Conservation (phyloP, 2,113 vertebrate species). For the Epinephelus cyanopodus region DNA sequence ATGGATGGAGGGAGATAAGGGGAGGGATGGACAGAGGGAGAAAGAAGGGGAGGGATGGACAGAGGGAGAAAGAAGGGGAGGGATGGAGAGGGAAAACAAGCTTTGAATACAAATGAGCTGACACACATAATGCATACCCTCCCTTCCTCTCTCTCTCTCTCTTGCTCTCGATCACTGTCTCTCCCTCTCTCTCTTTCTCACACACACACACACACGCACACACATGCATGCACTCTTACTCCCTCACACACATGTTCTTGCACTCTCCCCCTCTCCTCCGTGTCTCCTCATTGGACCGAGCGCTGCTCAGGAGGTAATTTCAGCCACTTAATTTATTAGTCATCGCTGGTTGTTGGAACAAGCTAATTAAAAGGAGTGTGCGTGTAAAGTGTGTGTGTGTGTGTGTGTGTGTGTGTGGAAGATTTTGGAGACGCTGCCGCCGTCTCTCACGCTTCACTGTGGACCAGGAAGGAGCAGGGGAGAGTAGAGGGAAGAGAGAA, state of each 20-base stretch:
- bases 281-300: constrained; percentile 61
- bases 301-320: constrained; percentile 67
- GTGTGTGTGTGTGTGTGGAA: constrained; percentile 32
- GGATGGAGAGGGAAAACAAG: constrained; percentile 60
- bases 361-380: constrained; percentile 69
- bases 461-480: constrained; percentile 48
- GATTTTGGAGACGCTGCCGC: constrained; percentile 31
- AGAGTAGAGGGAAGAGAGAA: constrained; percentile 22
- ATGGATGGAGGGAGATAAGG: constrained; percentile 18
- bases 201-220: constrained; percentile 13
- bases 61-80: constrained; percentile 52
- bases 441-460: constrained; percentile 46
- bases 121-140: constrained; percentile 72
- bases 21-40: constrained; percentile 56
- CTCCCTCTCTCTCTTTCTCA: constrained; percentile 31
- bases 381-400: constrained; percentile 14
- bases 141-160: constrained; percentile 48
- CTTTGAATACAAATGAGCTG: constrained; percentile 84
- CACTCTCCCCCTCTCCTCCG: constrained; percentile 53
- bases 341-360: constrained; percentile 62
- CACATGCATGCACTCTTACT: constrained; percentile 35
- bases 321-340: constrained; percentile 72
- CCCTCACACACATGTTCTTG: constrained; percentile 65
- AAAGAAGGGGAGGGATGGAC: constrained; percentile 56
- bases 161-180: constrained; percentile 11